A percentile compares a stretch with the other conserved stretches of the same genome.
Conservation (phyloP, 1,140 invertebrate species). For the Brachystomella parvula region DNA sequence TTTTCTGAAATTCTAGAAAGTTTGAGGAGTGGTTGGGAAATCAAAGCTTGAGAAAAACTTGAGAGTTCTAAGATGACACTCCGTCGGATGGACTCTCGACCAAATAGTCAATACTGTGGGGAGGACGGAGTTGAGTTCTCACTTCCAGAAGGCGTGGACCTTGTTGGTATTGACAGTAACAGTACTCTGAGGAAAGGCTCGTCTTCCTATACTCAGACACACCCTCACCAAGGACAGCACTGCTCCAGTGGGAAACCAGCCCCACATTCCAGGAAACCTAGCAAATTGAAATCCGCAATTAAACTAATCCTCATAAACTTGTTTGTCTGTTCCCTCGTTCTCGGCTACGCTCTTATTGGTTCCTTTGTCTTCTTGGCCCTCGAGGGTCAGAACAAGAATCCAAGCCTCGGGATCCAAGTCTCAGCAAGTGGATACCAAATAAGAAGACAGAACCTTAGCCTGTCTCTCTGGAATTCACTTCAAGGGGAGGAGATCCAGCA, state of each 20-base stretch:
- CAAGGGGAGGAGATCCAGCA: slow-evolving; percentile 34
- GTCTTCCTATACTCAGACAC: not conserved
- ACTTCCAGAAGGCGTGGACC: slow-evolving; percentile 36
- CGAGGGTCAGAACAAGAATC: slow-evolving; percentile 62
- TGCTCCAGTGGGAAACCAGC: not conserved
- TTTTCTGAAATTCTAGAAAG: not conserved
- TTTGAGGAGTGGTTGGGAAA: not conserved
- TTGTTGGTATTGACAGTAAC: slow-evolving; percentile 33
- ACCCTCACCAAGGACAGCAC: not conserved
- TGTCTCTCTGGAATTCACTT: slow-evolving; percentile 27
- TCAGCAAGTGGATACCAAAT: slow-evolving; percentile 42
- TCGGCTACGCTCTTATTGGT: slow-evolving; percentile 83
- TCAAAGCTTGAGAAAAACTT: too few species aligned
- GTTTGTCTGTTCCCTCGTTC: slow-evolving; percentile 73
- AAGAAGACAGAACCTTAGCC: slow-evolving; percentile 24
- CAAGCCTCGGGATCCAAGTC: slow-evolving; percentile 51
- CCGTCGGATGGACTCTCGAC: slow-evolving; percentile 25
- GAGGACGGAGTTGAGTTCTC: slow-evolving; percentile 36
- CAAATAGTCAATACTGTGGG: slow-evolving; percentile 33
- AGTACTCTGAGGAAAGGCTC: slow-evolving; percentile 6
- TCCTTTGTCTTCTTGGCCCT: slow-evolving; percentile 87
- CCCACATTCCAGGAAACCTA: not conserved
- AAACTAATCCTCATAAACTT: slow-evolving; percentile 61
- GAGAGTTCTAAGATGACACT: too few species aligned
- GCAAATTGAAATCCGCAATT: slow-evolving; percentile 27